phyloP scores from a whole-genome alignment of 2,113 vertebrate species.

The Syrrhaptes paradoxus region DNA sequence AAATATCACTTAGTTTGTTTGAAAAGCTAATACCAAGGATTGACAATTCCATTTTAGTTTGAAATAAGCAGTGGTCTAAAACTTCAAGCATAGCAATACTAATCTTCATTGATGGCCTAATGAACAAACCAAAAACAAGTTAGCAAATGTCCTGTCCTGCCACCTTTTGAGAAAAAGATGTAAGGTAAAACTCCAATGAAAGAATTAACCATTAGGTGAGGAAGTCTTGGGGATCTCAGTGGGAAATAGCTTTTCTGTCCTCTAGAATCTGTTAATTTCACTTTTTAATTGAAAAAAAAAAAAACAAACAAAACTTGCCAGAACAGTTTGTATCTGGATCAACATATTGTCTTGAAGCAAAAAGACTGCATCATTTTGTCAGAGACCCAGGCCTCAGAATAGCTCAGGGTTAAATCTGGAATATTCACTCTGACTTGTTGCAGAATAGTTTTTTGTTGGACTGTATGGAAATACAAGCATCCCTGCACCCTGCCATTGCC shows the following conservation, averaged over 20 bases:
- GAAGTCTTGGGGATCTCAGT: background rate
- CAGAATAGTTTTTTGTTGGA: background rate
- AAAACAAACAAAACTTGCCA: background rate
- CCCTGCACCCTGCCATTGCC: background rate
- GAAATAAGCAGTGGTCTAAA: background rate
- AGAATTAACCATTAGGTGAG: background rate
- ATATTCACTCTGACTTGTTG: background rate
- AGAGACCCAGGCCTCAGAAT: background rate
- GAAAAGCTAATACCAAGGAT: conserved; percentile 8
- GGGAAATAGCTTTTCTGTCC: background rate
- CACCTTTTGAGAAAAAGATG: background rate
- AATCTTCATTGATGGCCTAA: background rate
- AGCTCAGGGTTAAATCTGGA: background rate
- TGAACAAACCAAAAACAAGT: background rate
- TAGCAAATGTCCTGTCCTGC: background rate
- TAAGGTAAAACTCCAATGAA: background rate
- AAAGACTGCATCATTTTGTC: background rate
- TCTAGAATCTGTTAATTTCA: background rate
- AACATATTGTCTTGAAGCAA: background rate
- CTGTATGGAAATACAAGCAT: background rate
- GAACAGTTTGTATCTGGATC: background rate
- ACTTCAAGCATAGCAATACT: background rate
- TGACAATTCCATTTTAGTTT: conserved; percentile 9
- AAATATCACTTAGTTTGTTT: conserved; percentile 58
- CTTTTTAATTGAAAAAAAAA: background rate